Evolutionary conservation across 2,888 invertebrate genomes (phyloP).

Genomic region (Trachelus iudaicus): DNA sequence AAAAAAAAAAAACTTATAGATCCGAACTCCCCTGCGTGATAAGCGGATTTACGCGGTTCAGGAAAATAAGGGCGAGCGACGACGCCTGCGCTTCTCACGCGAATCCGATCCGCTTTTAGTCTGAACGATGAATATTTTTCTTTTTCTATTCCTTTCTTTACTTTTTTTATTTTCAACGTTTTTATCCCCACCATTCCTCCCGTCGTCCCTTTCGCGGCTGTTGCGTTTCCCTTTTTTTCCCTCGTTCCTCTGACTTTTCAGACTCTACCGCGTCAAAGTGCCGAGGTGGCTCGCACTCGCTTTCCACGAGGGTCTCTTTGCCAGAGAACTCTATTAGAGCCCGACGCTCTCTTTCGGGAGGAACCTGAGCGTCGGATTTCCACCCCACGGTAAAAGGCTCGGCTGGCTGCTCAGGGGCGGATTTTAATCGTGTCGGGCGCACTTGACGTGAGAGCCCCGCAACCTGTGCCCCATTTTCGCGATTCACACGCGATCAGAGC

Average conservation of each 20-base stretch:
- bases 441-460: conserved; percentile 52
- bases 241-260: not conserved
- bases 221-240: not conserved
- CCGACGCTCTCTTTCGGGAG: not conserved
- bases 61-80: not conserved
- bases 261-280: not conserved
- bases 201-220: not conserved
- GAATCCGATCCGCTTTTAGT: not conserved
- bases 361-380: not conserved
- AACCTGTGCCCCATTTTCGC: conserved; percentile 55
- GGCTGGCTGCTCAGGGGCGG: not conserved
- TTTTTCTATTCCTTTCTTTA: not conserved
- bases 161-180: not conserved
- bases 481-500: conserved; percentile 44
- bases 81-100: not conserved
- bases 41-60: conserved; percentile 37
- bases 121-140: not conserved
- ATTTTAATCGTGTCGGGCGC: conserved; percentile 45
- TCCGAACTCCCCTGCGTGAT: conserved; percentile 18
- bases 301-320: not conserved
- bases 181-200: not conserved
- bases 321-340: not conserved
- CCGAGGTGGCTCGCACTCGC: not conserved
- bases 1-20: not conserved
- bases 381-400: not conserved